These are phyloP conservation scores for Fragum fragum DNA, from an alignment of 2,888 invertebrate genomes.

Conservation along the genomic window DNA sequence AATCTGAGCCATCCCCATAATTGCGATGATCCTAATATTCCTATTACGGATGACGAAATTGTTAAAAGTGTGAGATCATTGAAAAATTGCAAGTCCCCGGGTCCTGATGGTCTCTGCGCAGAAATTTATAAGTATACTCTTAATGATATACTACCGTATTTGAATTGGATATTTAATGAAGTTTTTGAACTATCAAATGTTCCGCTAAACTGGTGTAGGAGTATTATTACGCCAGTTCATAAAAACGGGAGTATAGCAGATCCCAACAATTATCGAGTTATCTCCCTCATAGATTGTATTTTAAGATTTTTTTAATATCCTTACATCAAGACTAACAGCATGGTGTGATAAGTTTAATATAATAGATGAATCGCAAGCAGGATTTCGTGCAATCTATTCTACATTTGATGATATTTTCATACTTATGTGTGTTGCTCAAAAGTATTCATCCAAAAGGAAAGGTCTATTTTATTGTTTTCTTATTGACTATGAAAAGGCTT, in stretches of 20 bases:
- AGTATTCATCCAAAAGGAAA: constrained; percentile 4
- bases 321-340: constrained; percentile 1
- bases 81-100: background rate
- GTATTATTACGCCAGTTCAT: constrained; percentile 12
- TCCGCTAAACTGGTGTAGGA: background rate
- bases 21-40: background rate
- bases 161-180: background rate
- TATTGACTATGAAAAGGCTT: constrained; percentile 22
- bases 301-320: constrained; percentile 27
- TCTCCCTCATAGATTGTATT: constrained; percentile 39
- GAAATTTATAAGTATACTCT: constrained; percentile 23
- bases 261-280: constrained; percentile 46
- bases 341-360: constrained; percentile 10
- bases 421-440: constrained; percentile 7
- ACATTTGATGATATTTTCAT: constrained; percentile 29
- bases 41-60: constrained; percentile 23
- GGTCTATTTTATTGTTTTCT: constrained; percentile 23
- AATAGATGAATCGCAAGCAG: constrained; percentile 28
- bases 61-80: background rate
- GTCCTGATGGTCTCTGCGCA: constrained; percentile 11
- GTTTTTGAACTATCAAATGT: background rate
- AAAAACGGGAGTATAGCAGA: constrained; percentile 23
- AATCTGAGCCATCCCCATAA: background rate
- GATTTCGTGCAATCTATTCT: constrained; percentile 21
- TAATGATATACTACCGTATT: background rate